Base-by-base conservation (phyloP, 2,888 invertebrate species). In the Peribatodes rhomboidaria region DNA sequence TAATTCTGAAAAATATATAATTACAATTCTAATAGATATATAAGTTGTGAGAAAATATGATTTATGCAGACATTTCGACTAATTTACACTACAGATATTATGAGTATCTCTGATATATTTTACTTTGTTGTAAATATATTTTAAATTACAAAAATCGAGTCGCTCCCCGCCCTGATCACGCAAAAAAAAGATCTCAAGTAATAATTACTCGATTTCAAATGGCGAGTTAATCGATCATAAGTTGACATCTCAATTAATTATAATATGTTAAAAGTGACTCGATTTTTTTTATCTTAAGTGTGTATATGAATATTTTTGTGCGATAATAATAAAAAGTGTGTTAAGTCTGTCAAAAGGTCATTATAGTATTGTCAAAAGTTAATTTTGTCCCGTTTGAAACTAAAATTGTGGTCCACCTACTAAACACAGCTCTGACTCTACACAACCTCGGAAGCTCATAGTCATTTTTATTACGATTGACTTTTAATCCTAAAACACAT, bases 381-480 rank as follows among this genome's bases (percentile, higher is more conserved):
- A 75, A 69, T 78, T 78, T 82, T 79, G 84, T 87, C 80, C 83
- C 78, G 70, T 70, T 64, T 76, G 58, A 60, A 73, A 77, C 65
- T 75, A 75, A 81, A 78, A 75, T 70, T 69, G 68, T 81, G 81
- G 82, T 84, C 84, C 82, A 78, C 76, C 72, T 79, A 79, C 78
- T 76, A 78, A 81, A 83, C 82, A 79, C 76, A 82, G 83, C 78
- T 82, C 75, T 78, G 80, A 81, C 78, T 80, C 86, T 86, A 88
- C 90, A 91, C 91, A 90, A 89, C 90, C 90, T 84, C 82, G 82
- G 86, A 91, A 90, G 91, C 91, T 92, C 90, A 74, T 80, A n/a
- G n/a, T 74, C 69, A 65, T 72, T 65, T n/a, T 16, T 41, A 37
- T 42, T 6, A 14, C 6, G 6, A 4, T 27, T 27, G n/a, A n/a